These are phyloP conservation scores for Lethrus apterus DNA, from an alignment of 1,140 invertebrate genomes.

Conservation along the genomic window DNA sequence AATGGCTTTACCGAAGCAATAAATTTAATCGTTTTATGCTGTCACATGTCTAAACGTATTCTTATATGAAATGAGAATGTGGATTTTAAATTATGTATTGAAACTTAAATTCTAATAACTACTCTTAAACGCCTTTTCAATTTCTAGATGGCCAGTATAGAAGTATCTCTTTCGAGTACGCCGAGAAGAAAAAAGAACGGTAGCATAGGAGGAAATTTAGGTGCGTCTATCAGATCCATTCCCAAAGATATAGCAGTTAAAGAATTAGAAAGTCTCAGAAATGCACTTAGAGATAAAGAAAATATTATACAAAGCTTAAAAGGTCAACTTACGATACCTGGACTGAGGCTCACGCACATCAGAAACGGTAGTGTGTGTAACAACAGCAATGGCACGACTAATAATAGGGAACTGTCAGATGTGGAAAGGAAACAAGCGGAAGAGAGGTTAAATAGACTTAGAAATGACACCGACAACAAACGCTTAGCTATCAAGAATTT, in stretches of 20 bases:
- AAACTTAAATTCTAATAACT: too few species aligned
- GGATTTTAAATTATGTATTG: too few species aligned
- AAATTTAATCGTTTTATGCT: too few species aligned
- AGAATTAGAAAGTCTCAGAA: constrained; percentile 61
- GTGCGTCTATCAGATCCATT: constrained; percentile 41
- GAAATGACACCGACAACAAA: constrained; percentile 64
- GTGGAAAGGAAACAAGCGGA: constrained; percentile 60
- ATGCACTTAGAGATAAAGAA: constrained; percentile 70
- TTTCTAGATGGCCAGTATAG: constrained; percentile 75
- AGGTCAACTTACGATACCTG: constrained; percentile 41
- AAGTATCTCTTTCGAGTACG: constrained; percentile 67
- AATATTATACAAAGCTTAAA: constrained; percentile 66
- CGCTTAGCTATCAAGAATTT: constrained; percentile 65
- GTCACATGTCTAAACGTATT: too few species aligned
- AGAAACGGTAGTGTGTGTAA: constrained; percentile 19
- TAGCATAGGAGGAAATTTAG: constrained; percentile 40
- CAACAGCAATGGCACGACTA: constrained; percentile 22
- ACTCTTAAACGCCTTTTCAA: too few species aligned
- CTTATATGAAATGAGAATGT: too few species aligned
- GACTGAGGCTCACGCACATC: constrained; percentile 28
- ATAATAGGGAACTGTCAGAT: constrained; percentile 38
- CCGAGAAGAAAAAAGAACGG: constrained; percentile 53
- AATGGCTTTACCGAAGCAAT: too few species aligned
- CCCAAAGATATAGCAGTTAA: constrained; percentile 43
- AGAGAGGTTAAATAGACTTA: constrained; percentile 56